phyloP scores from a whole-genome alignment of 2,113 vertebrate genomes.

The Mustelus asterias region DNA sequence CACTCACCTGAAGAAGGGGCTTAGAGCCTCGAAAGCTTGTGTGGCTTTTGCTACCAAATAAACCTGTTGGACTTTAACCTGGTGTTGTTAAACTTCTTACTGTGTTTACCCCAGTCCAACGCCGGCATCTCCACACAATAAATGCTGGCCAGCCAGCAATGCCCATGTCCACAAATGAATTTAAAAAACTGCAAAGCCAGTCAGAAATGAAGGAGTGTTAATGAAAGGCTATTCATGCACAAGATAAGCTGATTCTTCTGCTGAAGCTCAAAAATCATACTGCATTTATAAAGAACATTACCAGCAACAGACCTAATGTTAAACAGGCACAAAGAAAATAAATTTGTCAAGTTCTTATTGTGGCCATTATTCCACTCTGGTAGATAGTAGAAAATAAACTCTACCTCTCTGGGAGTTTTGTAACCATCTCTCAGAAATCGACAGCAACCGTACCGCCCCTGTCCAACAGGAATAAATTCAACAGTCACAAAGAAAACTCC shows the following conservation, averaged over 20 bases:
- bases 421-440: conserved; percentile 95
- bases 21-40: too few species aligned
- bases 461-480: conserved; percentile 45
- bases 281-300: neutral
- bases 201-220: neutral
- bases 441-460: conserved; percentile 96
- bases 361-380: neutral
- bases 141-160: too few species aligned
- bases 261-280: neutral
- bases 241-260: neutral
- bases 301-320: neutral
- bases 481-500: rapidly evolving
- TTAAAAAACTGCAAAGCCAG: neutral
- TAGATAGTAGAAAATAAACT: neutral
- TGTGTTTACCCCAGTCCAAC: too few species aligned
- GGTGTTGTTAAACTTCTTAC: too few species aligned
- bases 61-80: too few species aligned
- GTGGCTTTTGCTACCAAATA: too few species aligned
- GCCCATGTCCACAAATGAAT: too few species aligned
- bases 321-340: neutral
- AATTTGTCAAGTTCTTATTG: neutral
- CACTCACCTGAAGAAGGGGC: too few species aligned
- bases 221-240: neutral
- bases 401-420: conserved; percentile 85
- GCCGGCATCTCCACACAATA: too few species aligned